Conservation (phyloP, 2,113 vertebrate genomes). For the Amia ocellicauda region DNA sequence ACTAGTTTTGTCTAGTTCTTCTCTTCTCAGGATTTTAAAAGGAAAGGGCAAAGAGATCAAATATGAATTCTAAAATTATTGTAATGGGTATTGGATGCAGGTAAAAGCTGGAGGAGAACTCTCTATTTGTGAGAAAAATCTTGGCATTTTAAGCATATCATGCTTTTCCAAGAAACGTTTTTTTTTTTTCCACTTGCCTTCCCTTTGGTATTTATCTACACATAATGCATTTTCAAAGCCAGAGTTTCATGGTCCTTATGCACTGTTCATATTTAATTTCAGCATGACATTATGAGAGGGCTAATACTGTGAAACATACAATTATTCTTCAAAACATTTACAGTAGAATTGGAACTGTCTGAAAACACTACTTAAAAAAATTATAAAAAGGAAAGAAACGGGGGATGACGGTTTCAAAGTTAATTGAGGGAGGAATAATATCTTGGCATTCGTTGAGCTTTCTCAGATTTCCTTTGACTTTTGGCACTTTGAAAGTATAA, state of each 20-base stretch:
- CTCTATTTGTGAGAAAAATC: constrained; percentile 57
- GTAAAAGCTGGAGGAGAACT: constrained; percentile 40
- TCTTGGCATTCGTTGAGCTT: too few species aligned
- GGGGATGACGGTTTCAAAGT: too few species aligned
- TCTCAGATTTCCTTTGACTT: not conserved
- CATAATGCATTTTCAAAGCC: constrained; percentile 6
- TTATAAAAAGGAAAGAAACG: too few species aligned
- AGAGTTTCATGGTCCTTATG: not conserved
- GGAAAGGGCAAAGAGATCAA: constrained; percentile 32
- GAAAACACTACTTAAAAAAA: too few species aligned
- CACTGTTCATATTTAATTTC: not conserved
- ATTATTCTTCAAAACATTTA: too few species aligned
- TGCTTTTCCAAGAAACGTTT: constrained; percentile 39
- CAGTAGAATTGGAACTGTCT: too few species aligned
- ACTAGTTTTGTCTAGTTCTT: constrained; percentile 49
- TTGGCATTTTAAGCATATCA: constrained; percentile 41
- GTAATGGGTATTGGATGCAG: constrained; percentile 66
- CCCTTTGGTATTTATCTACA: constrained; percentile 4
- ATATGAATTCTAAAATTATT: constrained; percentile 42
- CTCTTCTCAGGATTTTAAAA: constrained; percentile 49
- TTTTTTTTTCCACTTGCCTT: constrained; percentile 11
- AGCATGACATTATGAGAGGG: not conserved
- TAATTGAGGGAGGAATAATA: too few species aligned
- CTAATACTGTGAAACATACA: too few species aligned
- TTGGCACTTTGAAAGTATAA: not conserved